These are phyloP conservation scores for Drosophila lacertosa DNA, from an alignment of 1,140 invertebrate genomes.

Conservation along the genomic window DNA sequence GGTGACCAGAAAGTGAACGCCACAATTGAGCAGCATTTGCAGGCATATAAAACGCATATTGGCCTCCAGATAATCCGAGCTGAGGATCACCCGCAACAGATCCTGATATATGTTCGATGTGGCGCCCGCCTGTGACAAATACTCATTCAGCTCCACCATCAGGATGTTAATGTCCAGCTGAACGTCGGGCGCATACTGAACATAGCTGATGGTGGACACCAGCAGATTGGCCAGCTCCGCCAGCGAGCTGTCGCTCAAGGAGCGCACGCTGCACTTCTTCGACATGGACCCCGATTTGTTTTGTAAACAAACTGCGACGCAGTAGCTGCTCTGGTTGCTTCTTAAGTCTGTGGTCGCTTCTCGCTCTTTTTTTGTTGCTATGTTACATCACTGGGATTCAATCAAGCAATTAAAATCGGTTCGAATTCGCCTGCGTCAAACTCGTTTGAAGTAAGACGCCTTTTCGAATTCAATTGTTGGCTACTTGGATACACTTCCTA, in stretches of 20 bases:
- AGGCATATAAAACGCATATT: constrained; percentile 87
- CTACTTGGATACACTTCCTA: not conserved
- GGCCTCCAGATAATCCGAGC: constrained; percentile 87
- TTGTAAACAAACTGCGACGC: constrained; percentile 73
- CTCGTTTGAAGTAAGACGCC: not conserved
- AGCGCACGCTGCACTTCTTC: constrained; percentile 76
- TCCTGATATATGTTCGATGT: constrained; percentile 88
- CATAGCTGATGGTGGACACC: constrained; percentile 80
- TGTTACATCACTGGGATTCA: constrained; percentile 58
- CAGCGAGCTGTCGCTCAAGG: constrained; percentile 74
- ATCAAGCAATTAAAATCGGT: not conserved
- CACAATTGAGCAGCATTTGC: constrained; percentile 86
- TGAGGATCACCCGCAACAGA: constrained; percentile 86
- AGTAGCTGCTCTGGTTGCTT: constrained; percentile 28
- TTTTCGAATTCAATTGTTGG: not conserved
- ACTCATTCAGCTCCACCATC: constrained; percentile 86
- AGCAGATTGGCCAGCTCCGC: constrained; percentile 76
- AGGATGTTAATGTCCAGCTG: constrained; percentile 85
- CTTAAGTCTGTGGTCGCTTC: not conserved
- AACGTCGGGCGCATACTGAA: constrained; percentile 83
- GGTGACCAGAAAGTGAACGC: constrained; percentile 86
- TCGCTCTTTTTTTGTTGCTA: too few species aligned
- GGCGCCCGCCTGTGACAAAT: constrained; percentile 85
- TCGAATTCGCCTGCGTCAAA: not conserved
- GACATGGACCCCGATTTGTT: constrained; percentile 66